A percentile compares a stretch with the other conserved stretches of the same genome.
phyloP scores from a whole-genome alignment of 2,888 invertebrate species.

The Drosophila cracens region DNA sequence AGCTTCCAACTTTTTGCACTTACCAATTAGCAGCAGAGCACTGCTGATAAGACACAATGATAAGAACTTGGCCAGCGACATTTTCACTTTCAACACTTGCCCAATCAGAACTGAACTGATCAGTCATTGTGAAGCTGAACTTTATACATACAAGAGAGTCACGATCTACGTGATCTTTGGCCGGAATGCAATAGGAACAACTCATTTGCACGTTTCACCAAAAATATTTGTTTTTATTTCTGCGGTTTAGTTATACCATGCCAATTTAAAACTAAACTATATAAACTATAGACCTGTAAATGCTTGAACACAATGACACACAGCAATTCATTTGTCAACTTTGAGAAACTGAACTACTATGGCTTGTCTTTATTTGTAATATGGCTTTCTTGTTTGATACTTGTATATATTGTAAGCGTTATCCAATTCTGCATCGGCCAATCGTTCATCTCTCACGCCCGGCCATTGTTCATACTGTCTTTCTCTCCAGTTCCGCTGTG shows the following conservation, averaged over 20 bases:
- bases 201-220: constrained; percentile 59
- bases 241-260: constrained; percentile 13
- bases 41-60: constrained; percentile 42
- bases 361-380: neutral
- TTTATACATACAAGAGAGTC: constrained; percentile 57
- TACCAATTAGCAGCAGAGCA: constrained; percentile 41
- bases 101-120: constrained; percentile 39
- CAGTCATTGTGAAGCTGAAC: constrained; percentile 13
- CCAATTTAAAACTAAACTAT: constrained; percentile 6
- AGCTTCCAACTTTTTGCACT: constrained; percentile 2
- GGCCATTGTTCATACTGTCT: constrained; percentile 32
- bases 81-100: constrained; percentile 45
- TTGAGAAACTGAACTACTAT: neutral
- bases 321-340: neutral
- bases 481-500: neutral
- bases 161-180: constrained; percentile 58
- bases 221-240: constrained; percentile 43
- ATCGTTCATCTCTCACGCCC: constrained; percentile 51
- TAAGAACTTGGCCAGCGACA: constrained; percentile 47
- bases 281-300: constrained; percentile 5
- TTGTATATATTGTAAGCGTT: constrained; percentile 41
- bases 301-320: constrained; percentile 6
- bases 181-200: constrained; percentile 64
- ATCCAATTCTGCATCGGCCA: constrained; percentile 66
- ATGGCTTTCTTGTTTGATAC: constrained; percentile 12